Evolutionary conservation across 2,888 invertebrate species (phyloP).

Genomic region (Petrophora chlorosata): DNA sequence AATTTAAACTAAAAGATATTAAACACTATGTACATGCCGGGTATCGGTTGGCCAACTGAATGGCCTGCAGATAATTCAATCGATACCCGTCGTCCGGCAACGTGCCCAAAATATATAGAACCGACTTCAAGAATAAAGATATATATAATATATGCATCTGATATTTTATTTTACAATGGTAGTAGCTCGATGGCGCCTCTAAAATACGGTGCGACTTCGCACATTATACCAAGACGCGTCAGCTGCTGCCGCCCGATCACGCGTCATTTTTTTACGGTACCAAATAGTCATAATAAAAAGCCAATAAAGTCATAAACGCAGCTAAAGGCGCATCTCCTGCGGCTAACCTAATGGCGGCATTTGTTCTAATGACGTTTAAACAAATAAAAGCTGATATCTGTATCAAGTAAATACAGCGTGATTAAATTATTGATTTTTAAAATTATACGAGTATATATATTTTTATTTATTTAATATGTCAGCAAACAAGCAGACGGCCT

Average conservation of each 20-base stretch:
- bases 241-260: constrained; percentile 56
- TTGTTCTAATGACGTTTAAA: constrained; percentile 64
- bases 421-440: neutral
- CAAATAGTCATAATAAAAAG: constrained; percentile 67
- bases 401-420: constrained; percentile 28
- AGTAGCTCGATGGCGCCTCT: neutral
- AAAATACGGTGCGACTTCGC: neutral
- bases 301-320: constrained; percentile 72
- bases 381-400: constrained; percentile 64
- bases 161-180: too few relatives aligned
- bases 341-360: constrained; percentile 77
- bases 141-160: too few relatives aligned
- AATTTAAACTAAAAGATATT: too few relatives aligned
- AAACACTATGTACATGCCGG: too few relatives aligned
- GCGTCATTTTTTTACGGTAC: constrained; percentile 52
- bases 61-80: too few relatives aligned
- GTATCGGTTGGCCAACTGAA: too few relatives aligned
- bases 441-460: too few relatives aligned
- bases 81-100: too few relatives aligned
- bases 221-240: constrained; percentile 38
- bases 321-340: constrained; percentile 74
- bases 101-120: too few relatives aligned
- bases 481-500: too few relatives aligned
- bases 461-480: too few relatives aligned
- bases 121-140: too few relatives aligned